Conservation (phyloP, 2,113 vertebrate genomes). For the Sorex araneus region DNA sequence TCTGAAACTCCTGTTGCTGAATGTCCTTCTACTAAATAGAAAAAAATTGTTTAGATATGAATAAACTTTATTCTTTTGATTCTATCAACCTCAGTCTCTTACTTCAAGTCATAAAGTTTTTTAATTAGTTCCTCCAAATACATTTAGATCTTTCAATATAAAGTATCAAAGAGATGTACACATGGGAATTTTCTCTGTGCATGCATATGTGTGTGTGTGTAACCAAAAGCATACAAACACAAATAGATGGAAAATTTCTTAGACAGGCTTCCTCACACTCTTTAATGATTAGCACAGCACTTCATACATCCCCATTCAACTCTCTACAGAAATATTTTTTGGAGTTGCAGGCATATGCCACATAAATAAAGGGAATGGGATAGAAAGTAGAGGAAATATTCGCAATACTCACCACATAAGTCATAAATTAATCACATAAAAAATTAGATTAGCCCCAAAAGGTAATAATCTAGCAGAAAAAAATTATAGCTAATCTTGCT, state of each 20-base stretch:
- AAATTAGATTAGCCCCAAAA: background rate
- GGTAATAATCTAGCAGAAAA: background rate
- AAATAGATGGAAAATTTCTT: accelerated
- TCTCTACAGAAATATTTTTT: background rate
- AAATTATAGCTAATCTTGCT: background rate
- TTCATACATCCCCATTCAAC: accelerated
- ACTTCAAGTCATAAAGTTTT: background rate
- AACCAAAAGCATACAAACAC: too few relatives aligned
- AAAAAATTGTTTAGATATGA: too few relatives aligned
- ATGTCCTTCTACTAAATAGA: accelerated
- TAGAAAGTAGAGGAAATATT: background rate
- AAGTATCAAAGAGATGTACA: accelerated
- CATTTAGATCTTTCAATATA: too few relatives aligned
- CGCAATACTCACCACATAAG: background rate
- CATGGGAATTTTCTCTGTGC: too few relatives aligned
- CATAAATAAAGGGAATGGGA: background rate
- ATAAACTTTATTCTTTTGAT: too few relatives aligned
- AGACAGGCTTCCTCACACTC: accelerated
- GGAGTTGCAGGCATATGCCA: too few relatives aligned
- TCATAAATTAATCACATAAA: background rate
- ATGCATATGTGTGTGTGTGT: too few relatives aligned
- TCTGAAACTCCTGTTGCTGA: background rate
- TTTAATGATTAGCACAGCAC: accelerated
- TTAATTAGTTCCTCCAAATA: background rate
- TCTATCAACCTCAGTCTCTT: background rate